phyloP scores from a whole-genome alignment of 2,888 invertebrate species.

The Drosophila formosana region DNA sequence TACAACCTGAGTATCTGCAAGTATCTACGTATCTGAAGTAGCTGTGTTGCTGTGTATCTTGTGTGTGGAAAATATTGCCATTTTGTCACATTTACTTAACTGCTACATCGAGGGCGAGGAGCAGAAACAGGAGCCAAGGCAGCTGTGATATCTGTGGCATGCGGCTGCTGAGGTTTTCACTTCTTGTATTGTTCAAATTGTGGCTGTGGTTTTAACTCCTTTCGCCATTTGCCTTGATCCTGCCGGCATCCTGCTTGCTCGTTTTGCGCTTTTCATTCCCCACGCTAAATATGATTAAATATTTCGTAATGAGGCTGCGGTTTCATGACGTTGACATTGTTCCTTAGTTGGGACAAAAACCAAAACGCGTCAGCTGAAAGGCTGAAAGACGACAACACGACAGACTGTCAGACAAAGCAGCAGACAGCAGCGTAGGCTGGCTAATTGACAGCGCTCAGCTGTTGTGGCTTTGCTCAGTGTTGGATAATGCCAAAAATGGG shows the following conservation, averaged over 20 bases:
- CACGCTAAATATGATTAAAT: conserved; percentile 76
- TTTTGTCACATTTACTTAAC: conserved; percentile 62
- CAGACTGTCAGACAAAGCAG: conserved; percentile 1
- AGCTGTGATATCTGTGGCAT: conserved; percentile 61
- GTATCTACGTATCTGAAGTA: neutral
- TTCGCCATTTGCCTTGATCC: neutral
- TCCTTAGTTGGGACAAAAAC: conserved; percentile 36
- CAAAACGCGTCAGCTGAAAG: conserved; percentile 8
- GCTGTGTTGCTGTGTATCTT: conserved; percentile 8
- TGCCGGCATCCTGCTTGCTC: conserved; percentile 6
- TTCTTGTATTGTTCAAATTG: conserved; percentile 64
- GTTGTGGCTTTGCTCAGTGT: conserved; percentile 10
- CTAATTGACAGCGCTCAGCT: conserved; percentile 53
- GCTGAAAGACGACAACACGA: conserved; percentile 1
- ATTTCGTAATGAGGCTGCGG: conserved; percentile 79
- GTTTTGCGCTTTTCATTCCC: conserved; percentile 46
- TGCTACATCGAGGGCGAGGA: neutral
- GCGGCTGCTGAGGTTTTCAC: conserved; percentile 65
- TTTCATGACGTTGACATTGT: conserved; percentile 55
- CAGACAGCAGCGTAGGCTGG: conserved; percentile 6
- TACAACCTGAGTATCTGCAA: conserved; percentile 26
- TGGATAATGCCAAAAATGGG: conserved; percentile 2
- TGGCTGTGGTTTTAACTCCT: conserved; percentile 31
- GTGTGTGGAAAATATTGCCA: conserved; percentile 57
- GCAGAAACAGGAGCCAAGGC: conserved; percentile 26